Evolutionary conservation across 1,140 invertebrate genomes (phyloP).

Genomic region (Zaprionus tsacasi): DNA sequence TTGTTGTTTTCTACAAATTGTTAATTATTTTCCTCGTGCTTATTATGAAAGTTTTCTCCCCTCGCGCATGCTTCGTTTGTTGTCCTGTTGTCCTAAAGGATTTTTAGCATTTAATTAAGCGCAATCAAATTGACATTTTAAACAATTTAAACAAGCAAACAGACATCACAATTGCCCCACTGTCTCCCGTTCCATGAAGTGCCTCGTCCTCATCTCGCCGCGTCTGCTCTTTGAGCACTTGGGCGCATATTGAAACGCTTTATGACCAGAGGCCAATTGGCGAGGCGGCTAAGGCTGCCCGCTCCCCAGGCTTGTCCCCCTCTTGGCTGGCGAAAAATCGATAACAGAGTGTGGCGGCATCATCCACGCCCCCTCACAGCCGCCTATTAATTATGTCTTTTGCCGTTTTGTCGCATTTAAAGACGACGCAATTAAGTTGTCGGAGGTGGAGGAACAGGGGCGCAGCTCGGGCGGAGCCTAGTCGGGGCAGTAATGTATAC

Average conservation of each 20-base stretch:
- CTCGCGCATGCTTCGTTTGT: constrained; percentile 10
- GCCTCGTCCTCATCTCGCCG: constrained; percentile 1
- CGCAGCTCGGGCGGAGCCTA: background rate
- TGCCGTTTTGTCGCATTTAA: constrained; percentile 80
- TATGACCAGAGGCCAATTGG: constrained; percentile 76
- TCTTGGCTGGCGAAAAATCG: constrained; percentile 58
- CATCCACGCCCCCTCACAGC: constrained; percentile 6
- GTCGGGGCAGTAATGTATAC: constrained; percentile 30
- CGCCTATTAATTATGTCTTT: constrained; percentile 81
- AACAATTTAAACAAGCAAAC: constrained; percentile 80
- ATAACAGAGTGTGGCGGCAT: constrained; percentile 44
- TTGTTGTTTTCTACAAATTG: constrained; percentile 73
- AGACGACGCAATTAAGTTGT: constrained; percentile 76
- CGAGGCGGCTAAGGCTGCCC: constrained; percentile 30
- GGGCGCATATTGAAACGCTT: constrained; percentile 76
- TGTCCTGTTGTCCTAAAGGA: constrained; percentile 69
- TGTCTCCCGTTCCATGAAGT: background rate
- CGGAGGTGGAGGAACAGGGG: constrained; percentile 16
- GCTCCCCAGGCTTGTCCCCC: constrained; percentile 1
- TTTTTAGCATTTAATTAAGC: constrained; percentile 80
- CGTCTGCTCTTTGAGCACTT: constrained; percentile 51
- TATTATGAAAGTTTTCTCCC: constrained; percentile 66
- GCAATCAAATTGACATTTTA: constrained; percentile 82
- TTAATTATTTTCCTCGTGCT: constrained; percentile 80
- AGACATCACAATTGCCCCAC: constrained; percentile 41